Base-by-base conservation (phyloP, 2,797 vertebrate species). In the Catamblyrhynchus diadema region DNA sequence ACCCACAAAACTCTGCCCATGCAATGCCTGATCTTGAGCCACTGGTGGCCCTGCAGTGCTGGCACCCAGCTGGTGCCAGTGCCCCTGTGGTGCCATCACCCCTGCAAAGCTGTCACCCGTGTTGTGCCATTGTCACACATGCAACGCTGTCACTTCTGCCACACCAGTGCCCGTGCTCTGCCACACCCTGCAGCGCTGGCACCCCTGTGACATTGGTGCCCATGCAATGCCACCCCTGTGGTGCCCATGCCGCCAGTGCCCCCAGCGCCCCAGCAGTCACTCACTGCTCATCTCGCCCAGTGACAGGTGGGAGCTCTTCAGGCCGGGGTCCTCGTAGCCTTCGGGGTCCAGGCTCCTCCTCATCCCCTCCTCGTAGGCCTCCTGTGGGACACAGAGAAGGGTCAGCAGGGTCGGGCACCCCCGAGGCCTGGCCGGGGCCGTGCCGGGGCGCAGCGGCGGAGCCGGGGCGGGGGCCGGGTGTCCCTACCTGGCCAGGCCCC, bases 231-330 rank as follows among this genome's bases (percentile, higher is more conserved):
- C 33, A 57, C 5, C 56, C 21, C 16, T 25, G 56, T 8, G 56
- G 56, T 37, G 56, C 56, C 56, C 56, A 18, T 1, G 10, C 33
- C 11, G 8, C 54, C n/a, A 8, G 56, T 25, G 56, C 8, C 56
- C 61, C 41, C 57, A 5, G 61, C 45, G 2, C 8, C 72, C 37
- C 0, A 1, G 30, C 14, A 12, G 42, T 35, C 87, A 96, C 95
- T 95, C 94, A 96, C 95, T 93, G 95, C 93, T 96, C 85, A 80
- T 95, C 59, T 91, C 91, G 12, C 64, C 90, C 79, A 94, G 87
- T 0, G 91, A 96, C 1, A 85, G 11, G 5, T 7, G 67, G 9
- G 81, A 89, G 50, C 25, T 44, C 73, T 50, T 79, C 1, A 95
- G 51, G 14, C 89, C 48, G 2, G 59, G 66, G 54, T 96, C 95